Evolutionary conservation across 2,888 invertebrate species (phyloP).

Genomic region (Ochropleura plecta): DNA sequence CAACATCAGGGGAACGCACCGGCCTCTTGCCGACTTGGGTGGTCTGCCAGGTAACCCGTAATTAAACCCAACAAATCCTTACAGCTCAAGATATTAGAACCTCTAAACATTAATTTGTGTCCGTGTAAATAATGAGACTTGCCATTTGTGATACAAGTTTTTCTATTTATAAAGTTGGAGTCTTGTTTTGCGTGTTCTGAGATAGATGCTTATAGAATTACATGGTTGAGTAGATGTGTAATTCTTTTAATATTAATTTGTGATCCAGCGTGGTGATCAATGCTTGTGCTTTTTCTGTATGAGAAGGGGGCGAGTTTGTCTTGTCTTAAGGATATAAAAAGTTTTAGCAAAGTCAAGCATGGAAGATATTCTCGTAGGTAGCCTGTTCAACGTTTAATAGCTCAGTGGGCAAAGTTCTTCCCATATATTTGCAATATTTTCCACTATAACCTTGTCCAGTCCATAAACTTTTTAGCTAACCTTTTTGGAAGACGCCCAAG

Average conservation of each 20-base stretch:
- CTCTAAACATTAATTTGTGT: conserved; percentile 43
- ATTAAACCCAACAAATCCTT: conserved; percentile 70
- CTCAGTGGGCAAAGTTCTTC: conserved; percentile 19
- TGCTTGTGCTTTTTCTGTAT: no score
- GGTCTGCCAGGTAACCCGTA: conserved; percentile 68
- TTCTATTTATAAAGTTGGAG: conserved; percentile 39
- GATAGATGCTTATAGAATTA: not conserved
- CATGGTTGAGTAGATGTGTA: not conserved
- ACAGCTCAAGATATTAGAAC: conserved; percentile 48
- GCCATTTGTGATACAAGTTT: conserved; percentile 34
- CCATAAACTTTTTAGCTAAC: conserved; percentile 47
- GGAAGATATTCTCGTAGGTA: not conserved
- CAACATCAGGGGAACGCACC: conserved; percentile 61
- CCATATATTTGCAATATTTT: conserved; percentile 41
- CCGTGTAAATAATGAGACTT: conserved; percentile 36
- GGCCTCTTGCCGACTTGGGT: conserved; percentile 67
- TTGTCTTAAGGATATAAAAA: not conserved
- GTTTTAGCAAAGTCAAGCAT: not conserved
- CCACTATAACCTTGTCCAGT: conserved; percentile 43
- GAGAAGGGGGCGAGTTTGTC: no score
- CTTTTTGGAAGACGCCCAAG: conserved; percentile 54
- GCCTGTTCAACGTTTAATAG: conserved; percentile 3
- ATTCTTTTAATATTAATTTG: not conserved
- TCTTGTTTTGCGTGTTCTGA: conserved; percentile 7
- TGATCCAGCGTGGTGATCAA: no score